Percentiles rank a stretch among this genome's conserved stretches.
Evolutionary conservation across 2,797 vertebrate species (phyloP).

Genomic region (Betta splendens): DNA sequence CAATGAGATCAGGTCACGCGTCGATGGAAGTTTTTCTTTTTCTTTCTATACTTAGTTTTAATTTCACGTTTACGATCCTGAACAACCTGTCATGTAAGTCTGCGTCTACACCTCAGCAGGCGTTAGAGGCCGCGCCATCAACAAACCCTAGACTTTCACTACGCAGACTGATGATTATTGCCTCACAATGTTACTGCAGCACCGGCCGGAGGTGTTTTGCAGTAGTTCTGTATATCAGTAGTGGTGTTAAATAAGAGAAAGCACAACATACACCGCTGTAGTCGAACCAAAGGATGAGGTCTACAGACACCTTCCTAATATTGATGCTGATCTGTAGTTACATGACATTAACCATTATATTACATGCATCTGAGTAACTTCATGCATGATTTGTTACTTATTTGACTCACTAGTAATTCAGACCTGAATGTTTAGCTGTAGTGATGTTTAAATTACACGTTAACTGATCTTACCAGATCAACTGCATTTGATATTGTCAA

Average conservation of each 20-base stretch:
- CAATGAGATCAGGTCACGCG: neutral
- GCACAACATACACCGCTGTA: neutral
- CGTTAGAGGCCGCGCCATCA: neutral
- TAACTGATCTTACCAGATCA: neutral
- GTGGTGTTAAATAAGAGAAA: neutral
- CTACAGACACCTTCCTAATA: neutral
- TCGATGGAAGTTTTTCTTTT: neutral
- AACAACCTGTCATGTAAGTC: neutral
- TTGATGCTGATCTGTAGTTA: too few species aligned
- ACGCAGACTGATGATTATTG: neutral
- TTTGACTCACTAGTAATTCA: neutral
- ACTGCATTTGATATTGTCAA: neutral
- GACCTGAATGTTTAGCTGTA: neutral
- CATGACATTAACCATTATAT: neutral
- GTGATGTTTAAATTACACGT: neutral
- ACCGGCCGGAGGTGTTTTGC: neutral
- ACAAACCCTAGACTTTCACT: too few species aligned
- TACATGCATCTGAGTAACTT: neutral
- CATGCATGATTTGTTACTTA: neutral
- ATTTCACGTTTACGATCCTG: neutral
- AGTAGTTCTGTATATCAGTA: neutral
- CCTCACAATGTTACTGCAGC: neutral
- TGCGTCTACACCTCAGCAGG: neutral
- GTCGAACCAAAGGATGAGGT: neutral
- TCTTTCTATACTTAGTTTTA: neutral